These are phyloP conservation scores for Heterohyrax brucei DNA, from an alignment of 2,797 vertebrate genomes.

Conservation along the genomic window DNA sequence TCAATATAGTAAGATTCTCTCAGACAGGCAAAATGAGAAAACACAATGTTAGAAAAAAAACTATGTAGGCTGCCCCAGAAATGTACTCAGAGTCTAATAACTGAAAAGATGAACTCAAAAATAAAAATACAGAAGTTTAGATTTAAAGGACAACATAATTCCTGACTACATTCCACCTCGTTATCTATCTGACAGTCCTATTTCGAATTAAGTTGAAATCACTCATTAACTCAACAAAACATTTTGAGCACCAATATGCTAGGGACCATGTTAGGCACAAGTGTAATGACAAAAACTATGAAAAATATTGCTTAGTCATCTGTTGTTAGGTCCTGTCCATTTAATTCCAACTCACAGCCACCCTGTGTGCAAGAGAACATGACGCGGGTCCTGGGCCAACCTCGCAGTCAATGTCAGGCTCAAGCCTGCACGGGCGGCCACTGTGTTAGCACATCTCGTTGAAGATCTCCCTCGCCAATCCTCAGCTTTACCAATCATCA, in stretches of 20 bases:
- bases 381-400: too few relatives aligned
- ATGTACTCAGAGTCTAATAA: not conserved
- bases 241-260: not conserved
- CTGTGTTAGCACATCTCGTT: too few relatives aligned
- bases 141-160: not conserved
- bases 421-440: too few relatives aligned
- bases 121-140: not conserved
- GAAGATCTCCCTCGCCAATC: too few relatives aligned
- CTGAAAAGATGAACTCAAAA: not conserved
- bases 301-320: not conserved
- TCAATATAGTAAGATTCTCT: not conserved
- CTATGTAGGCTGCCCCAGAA: not conserved
- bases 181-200: not conserved
- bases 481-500: too few relatives aligned
- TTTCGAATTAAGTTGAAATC: slow-evolving; percentile 23
- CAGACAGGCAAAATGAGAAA: not conserved
- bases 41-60: slow-evolving; percentile 4
- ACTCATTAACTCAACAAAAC: not conserved
- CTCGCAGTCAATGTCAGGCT: too few relatives aligned
- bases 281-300: not conserved
- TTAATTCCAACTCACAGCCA: too few relatives aligned
- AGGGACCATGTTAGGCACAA: not conserved
- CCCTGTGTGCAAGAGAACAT: too few relatives aligned
- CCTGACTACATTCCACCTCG: not conserved
- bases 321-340: too few relatives aligned